Evolutionary conservation across 2,797 vertebrate genomes (phyloP).

Genomic region (Champsocephalus gunnari): DNA sequence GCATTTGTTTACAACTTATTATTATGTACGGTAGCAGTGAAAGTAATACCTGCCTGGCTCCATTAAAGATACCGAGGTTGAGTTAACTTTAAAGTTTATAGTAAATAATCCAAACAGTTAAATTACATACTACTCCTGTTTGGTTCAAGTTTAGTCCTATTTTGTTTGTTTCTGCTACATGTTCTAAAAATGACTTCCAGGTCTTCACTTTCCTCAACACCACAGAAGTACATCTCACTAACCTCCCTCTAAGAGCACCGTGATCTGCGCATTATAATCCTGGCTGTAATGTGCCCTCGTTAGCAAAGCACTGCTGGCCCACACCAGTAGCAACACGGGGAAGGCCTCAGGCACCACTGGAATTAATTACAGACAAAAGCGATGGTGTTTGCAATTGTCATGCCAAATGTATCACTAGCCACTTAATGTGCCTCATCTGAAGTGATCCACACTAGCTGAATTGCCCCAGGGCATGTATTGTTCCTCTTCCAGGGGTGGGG

Average conservation of each 20-base stretch:
- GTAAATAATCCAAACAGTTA: slow-evolving; percentile 17
- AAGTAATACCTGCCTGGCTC: slow-evolving; percentile 25
- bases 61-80: slow-evolving; percentile 18
- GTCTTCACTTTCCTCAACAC: slow-evolving; percentile 44
- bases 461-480: slow-evolving; percentile 86
- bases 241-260: slow-evolving; percentile 75
- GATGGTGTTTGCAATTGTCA: slow-evolving; percentile 96
- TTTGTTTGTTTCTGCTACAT: slow-evolving; percentile 34
- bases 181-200: slow-evolving; percentile 61
- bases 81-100: slow-evolving; percentile 16
- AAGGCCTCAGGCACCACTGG: slow-evolving; percentile 94
- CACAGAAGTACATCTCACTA: slow-evolving; percentile 67
- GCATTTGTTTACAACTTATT: slow-evolving; percentile 56
- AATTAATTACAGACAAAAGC: slow-evolving; percentile 99
- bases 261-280: slow-evolving; percentile 89
- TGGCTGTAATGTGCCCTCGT: slow-evolving; percentile 94
- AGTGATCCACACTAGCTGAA: slow-evolving; percentile 88
- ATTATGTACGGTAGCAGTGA: slow-evolving; percentile 29
- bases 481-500: slow-evolving; percentile 75
- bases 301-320: slow-evolving; percentile 91
- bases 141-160: slow-evolving; percentile 3
- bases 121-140: neutral
- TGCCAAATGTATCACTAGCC: slow-evolving; percentile 99
- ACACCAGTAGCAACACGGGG: slow-evolving; percentile 88
- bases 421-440: slow-evolving; percentile 98